Conservation (phyloP, 2,888 invertebrate species). For the Clusia tigrina region DNA sequence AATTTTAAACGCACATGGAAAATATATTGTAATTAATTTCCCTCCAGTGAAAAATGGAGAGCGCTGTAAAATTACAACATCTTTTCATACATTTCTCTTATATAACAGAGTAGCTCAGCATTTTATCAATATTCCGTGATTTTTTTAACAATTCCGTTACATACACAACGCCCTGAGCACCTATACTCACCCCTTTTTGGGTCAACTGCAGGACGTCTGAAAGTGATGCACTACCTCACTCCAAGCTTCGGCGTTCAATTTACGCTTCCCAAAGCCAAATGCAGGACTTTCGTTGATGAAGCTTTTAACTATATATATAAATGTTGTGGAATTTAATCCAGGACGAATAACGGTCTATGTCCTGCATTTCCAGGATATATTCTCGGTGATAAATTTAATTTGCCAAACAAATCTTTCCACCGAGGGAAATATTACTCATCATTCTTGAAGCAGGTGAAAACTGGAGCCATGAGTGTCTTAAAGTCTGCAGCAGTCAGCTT, state of each 20-base stretch:
- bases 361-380: slow-evolving; percentile 66
- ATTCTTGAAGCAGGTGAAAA: slow-evolving; percentile 73
- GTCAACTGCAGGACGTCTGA: slow-evolving; percentile 76
- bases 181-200: slow-evolving; percentile 68
- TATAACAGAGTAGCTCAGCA: slow-evolving; percentile 75
- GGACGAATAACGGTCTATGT: slow-evolving; percentile 72
- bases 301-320: slow-evolving; percentile 74
- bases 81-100: too few species aligned
- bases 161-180: slow-evolving; percentile 75
- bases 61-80: too few species aligned
- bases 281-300: slow-evolving; percentile 80
- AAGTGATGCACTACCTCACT: slow-evolving; percentile 69
- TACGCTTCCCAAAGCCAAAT: slow-evolving; percentile 74
- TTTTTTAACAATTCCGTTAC: slow-evolving; percentile 82
- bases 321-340: slow-evolving; percentile 71
- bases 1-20: too few species aligned
- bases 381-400: slow-evolving; percentile 38
- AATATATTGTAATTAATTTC: too few species aligned
- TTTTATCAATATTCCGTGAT: slow-evolving; percentile 69
- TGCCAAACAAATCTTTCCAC: neutral
- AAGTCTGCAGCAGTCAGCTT: slow-evolving; percentile 53
- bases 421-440: slow-evolving; percentile 65
- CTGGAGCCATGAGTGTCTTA: slow-evolving; percentile 75
- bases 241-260: slow-evolving; percentile 74
- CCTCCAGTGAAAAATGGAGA: too few species aligned